Conservation (phyloP, 1,140 invertebrate genomes). For the Drosophila rufa region DNA sequence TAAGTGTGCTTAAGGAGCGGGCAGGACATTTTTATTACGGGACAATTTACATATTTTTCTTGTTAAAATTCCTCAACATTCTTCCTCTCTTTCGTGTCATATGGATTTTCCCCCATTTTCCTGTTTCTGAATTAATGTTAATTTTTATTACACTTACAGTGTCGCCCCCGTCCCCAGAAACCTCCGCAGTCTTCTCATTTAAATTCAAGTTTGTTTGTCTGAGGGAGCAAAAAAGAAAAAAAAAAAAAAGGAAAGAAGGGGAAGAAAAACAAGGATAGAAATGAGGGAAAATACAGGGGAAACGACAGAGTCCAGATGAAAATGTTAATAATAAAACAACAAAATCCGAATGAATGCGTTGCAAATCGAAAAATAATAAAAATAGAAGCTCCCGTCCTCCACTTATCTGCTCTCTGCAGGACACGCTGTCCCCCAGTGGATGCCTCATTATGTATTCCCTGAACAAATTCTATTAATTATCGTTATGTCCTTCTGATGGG, state of each 20-base stretch:
- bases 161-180: constrained; percentile 11
- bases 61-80: constrained; percentile 73
- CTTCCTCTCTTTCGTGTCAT: constrained; percentile 51
- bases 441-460: constrained; percentile 77
- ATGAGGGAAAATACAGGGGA: constrained; percentile 18
- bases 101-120: constrained; percentile 56
- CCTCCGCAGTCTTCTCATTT: constrained; percentile 40
- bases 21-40: constrained; percentile 79
- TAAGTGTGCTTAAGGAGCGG: constrained; percentile 43
- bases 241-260: not conserved
- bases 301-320: constrained; percentile 37
- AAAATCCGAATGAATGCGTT: constrained; percentile 64
- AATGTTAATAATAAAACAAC: constrained; percentile 72
- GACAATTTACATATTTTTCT: constrained; percentile 84
- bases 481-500: constrained; percentile 81
- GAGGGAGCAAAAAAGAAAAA: constrained; percentile 15
- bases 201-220: constrained; percentile 70
- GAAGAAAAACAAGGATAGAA: constrained; percentile 5
- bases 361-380: constrained; percentile 81
- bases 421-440: constrained; percentile 21
- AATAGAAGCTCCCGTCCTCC: constrained; percentile 38
- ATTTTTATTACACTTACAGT: constrained; percentile 77
- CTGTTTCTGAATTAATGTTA: constrained; percentile 78
- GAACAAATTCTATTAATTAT: constrained; percentile 84
- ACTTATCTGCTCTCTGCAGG: constrained; percentile 27